Percentiles rank a stretch among this genome's conserved stretches.
Conservation (phyloP, 2,888 invertebrate species). For the Lepas anatifera region DNA sequence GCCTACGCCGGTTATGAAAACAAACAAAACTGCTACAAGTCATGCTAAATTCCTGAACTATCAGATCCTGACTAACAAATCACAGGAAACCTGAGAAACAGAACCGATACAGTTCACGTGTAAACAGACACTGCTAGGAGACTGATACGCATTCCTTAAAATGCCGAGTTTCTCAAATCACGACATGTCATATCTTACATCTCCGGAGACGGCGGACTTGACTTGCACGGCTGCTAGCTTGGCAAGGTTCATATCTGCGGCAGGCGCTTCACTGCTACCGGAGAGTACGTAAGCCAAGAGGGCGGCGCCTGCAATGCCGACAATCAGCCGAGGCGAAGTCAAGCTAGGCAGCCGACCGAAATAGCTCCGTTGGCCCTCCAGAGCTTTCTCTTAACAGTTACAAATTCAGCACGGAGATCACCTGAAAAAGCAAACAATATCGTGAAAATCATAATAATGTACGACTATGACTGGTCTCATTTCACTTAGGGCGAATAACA, state of each 20-base stretch:
- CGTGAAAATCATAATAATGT: too few relatives aligned
- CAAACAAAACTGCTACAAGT: neutral
- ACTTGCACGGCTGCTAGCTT: neutral
- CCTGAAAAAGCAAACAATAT: too few relatives aligned
- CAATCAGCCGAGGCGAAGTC: neutral
- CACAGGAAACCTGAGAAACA: too few relatives aligned
- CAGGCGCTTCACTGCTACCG: neutral
- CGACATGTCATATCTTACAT: neutral
- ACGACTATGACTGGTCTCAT: too few relatives aligned
- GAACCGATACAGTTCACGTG: too few relatives aligned
- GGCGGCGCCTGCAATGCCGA: neutral
- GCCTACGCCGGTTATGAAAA: too few relatives aligned
- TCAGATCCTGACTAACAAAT: neutral
- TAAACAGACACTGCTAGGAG: neutral
- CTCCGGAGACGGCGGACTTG: neutral
- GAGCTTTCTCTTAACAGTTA: neutral
- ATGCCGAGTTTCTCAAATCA: neutral
- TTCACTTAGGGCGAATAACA: too few relatives aligned
- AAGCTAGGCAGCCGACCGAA: neutral
- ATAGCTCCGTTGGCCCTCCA: neutral
- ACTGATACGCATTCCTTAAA: neutral
- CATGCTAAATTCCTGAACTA: neutral
- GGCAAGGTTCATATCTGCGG: neutral
- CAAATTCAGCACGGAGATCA: too few relatives aligned
- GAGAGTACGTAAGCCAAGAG: neutral